A percentile compares a stretch with the other conserved stretches of the same genome.
Evolutionary conservation across 2,113 vertebrate species (phyloP).

Genomic region (Seriola aureovittata): DNA sequence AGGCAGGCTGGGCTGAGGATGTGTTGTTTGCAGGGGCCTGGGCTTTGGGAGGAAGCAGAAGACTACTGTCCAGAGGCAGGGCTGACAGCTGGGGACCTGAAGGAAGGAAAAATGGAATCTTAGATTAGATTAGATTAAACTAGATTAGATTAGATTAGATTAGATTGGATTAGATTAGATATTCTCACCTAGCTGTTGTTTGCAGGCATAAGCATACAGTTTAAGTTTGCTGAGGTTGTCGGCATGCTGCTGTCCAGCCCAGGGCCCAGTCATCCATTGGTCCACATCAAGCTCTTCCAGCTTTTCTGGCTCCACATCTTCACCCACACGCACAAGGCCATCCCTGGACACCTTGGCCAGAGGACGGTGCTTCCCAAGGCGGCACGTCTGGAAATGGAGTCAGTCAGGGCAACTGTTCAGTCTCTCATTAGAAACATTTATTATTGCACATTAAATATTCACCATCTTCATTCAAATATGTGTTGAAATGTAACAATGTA

Average conservation of each 20-base stretch:
- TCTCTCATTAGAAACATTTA: neutral
- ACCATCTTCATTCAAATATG: neutral
- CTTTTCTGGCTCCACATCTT: slow-evolving; percentile 84
- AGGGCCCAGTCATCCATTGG: slow-evolving; percentile 92
- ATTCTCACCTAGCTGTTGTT: slow-evolving; percentile 91
- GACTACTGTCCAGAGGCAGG: slow-evolving; percentile 92
- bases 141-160: neutral
- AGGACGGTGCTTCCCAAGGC: slow-evolving; percentile 96
- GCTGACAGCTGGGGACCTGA: slow-evolving; percentile 93
- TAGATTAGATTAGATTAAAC: neutral
- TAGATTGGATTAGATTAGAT: neutral
- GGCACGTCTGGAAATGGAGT: slow-evolving; percentile 88
- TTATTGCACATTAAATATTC: neutral
- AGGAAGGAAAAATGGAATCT: neutral
- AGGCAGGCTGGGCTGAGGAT: slow-evolving; percentile 77
- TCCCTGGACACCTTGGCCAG: slow-evolving; percentile 95
- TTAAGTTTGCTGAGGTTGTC: slow-evolving; percentile 96
- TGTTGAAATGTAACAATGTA: neutral
- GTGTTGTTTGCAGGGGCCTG: slow-evolving; percentile 77
- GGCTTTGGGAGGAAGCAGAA: slow-evolving; percentile 90
- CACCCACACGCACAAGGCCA: slow-evolving; percentile 92
- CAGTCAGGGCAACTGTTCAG: neutral
- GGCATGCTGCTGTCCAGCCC: slow-evolving; percentile 90
- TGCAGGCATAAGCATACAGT: slow-evolving; percentile 94
- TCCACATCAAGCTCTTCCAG: slow-evolving; percentile 90